phyloP scores from a whole-genome alignment of 2,797 vertebrate species.

The Myiotriccus ornatus region DNA sequence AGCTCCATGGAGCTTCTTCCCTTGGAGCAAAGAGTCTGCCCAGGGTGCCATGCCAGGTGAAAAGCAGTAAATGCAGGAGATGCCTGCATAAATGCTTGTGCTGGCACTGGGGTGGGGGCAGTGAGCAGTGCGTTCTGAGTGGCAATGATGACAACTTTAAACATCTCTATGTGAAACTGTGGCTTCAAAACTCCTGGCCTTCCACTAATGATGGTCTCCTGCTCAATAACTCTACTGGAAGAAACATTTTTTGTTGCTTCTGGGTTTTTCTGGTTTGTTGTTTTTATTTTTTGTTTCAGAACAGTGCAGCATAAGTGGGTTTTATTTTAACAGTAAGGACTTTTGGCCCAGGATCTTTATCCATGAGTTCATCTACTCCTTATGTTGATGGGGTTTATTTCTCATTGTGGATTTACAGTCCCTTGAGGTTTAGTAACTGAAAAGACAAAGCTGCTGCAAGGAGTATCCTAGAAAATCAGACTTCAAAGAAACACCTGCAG shows the following conservation, averaged over 20 bases:
- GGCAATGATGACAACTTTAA: not conserved
- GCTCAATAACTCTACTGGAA: not conserved
- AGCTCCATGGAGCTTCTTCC: not conserved
- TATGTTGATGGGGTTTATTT: not conserved
- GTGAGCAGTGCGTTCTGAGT: not conserved
- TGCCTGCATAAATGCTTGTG: not conserved
- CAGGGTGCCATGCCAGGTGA: not conserved
- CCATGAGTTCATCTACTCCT: not conserved
- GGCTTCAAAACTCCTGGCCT: not conserved
- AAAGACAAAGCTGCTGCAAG: not conserved
- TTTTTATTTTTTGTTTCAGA: not conserved
- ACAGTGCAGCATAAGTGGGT: not conserved
- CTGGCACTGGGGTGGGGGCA: not conserved
- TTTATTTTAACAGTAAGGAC: not conserved
- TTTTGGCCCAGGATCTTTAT: not conserved
- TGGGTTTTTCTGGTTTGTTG: not conserved
- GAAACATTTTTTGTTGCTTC: not conserved
- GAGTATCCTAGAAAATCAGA: not conserved
- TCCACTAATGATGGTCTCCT: not conserved
- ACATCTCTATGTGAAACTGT: not conserved
- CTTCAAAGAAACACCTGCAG: not conserved
- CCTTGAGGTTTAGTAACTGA: not conserved
- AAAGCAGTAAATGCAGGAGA: not conserved
- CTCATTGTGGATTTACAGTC: not conserved
- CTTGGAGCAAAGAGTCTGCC: not conserved